Conservation (phyloP, 2,113 vertebrate genomes). For the Perca fluviatilis region DNA sequence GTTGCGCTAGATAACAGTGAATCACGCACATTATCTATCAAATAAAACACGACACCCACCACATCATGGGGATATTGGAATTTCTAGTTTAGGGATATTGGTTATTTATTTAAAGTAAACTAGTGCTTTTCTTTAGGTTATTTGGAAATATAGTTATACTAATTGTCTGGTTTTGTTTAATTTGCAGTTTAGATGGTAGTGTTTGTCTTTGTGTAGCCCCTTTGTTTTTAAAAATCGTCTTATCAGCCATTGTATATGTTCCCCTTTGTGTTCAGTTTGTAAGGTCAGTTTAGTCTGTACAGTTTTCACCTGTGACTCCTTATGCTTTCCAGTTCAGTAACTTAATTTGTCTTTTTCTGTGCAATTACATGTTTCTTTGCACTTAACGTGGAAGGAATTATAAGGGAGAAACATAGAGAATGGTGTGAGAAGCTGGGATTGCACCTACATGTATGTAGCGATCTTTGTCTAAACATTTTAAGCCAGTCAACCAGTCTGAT, state of each 20-base stretch:
- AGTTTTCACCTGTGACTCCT: background rate
- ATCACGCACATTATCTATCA: too few species aligned
- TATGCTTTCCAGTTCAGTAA: background rate
- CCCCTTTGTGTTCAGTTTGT: background rate
- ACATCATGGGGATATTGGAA: too few species aligned
- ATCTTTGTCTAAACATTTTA: background rate
- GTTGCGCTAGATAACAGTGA: too few species aligned
- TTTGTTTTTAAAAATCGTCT: background rate
- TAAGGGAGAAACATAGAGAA: background rate
- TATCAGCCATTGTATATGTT: background rate
- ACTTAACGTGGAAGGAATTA: background rate
- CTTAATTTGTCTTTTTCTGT: background rate
- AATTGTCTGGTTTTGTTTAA: background rate
- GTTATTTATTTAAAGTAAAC: too few species aligned
- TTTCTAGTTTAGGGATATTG: too few species aligned
- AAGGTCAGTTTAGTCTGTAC: background rate
- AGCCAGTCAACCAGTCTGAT: background rate
- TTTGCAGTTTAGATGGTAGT: background rate
- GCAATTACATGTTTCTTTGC: background rate
- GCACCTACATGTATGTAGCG: background rate
- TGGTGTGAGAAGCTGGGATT: background rate
- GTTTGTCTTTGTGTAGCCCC: background rate
- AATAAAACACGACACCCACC: too few species aligned
- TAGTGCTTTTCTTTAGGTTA: too few species aligned
- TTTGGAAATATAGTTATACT: too few species aligned